A percentile compares a stretch with the other conserved stretches of the same genome.
phyloP scores from a whole-genome alignment of 2,888 invertebrate species.

The Cosmia pyralina region DNA sequence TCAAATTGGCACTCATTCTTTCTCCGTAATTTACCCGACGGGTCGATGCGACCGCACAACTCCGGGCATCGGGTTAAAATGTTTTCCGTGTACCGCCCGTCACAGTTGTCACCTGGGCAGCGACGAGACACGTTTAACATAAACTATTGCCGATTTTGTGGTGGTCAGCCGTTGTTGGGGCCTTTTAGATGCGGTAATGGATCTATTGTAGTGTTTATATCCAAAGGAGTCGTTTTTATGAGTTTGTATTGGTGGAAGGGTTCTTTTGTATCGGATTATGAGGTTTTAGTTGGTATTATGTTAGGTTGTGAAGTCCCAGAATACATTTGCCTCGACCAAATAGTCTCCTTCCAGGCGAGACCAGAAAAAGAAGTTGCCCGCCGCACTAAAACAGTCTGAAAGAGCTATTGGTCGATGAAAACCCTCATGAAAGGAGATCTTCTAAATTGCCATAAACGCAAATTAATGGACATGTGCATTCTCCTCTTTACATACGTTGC shows the following conservation, averaged over 20 bases:
- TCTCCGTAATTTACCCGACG: slow-evolving; percentile 56
- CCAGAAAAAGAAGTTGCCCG: too few relatives aligned
- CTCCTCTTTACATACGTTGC: too few relatives aligned
- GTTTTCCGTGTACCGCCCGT: slow-evolving; percentile 83
- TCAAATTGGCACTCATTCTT: slow-evolving; percentile 63
- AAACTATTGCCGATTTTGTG: slow-evolving; percentile 65
- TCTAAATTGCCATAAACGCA: too few relatives aligned
- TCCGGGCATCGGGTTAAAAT: slow-evolving; percentile 81
- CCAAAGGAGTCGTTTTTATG: slow-evolving; percentile 25
- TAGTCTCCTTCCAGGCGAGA: too few relatives aligned
- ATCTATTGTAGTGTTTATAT: slow-evolving; percentile 62
- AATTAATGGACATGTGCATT: too few relatives aligned
- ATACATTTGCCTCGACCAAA: too few relatives aligned
- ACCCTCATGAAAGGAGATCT: too few relatives aligned
- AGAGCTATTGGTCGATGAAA: too few relatives aligned
- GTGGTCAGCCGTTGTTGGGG: slow-evolving; percentile 47
- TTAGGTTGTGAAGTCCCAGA: not conserved
- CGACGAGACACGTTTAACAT: slow-evolving; percentile 63
- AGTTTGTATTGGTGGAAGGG: slow-evolving; percentile 29
- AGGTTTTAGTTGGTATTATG: not conserved
- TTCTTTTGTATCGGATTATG: slow-evolving; percentile 34
- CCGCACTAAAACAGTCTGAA: too few relatives aligned
- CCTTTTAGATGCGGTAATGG: slow-evolving; percentile 66
- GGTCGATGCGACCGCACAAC: slow-evolving; percentile 75
- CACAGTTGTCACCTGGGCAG: slow-evolving; percentile 75